Base-by-base conservation (phyloP, 2,888 invertebrate species). In the Apotomis betuletana region DNA sequence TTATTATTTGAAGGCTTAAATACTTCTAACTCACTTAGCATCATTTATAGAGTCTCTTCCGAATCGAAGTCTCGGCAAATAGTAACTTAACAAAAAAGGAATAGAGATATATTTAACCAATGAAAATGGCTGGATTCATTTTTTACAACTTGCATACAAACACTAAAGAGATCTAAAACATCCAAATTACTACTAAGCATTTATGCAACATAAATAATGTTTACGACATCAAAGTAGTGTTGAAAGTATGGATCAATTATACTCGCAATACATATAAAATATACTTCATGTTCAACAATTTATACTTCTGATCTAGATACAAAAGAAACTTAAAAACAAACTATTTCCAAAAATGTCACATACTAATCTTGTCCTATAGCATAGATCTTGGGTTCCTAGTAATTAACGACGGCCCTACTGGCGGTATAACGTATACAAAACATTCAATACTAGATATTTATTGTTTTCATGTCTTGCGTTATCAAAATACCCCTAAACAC, bases 201-300 rank as follows among this genome's bases (percentile, higher is more conserved):
- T 67, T 69, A 73, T 61, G 74, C 64, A 71, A 74, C 61, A 75
- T 74, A 79, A 77, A 77, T 77, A 76, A 73, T 76, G 72, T 74
- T 74, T 75, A 77, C 69, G 60, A 79, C 74, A 79, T 75, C 69
- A 76, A 76, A 76, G 75, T 76, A 75, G 70, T 75, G 73, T 79
- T 75, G 64, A 77, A 55, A 70, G 72, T 74, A 73, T 72, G 63
- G 71, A 73, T 70, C 58, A 71, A 74, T 70, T 72, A 69, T 69
- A 80, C 78, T 82, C 78, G 76, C 78, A 78, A 79, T 80, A 80
- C 77, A 75, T 76, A 86, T 85, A 87, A 87, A 87, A 88, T 87
- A 88, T 87, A 89, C 82, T 86, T 85, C 79, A 86, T 80, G 82
- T 85, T 85, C 79, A 91, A 91, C 87, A 90, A 89, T 88, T 84